phyloP scores from a whole-genome alignment of 2,888 invertebrate genomes.

The Galerucella pusilla region DNA sequence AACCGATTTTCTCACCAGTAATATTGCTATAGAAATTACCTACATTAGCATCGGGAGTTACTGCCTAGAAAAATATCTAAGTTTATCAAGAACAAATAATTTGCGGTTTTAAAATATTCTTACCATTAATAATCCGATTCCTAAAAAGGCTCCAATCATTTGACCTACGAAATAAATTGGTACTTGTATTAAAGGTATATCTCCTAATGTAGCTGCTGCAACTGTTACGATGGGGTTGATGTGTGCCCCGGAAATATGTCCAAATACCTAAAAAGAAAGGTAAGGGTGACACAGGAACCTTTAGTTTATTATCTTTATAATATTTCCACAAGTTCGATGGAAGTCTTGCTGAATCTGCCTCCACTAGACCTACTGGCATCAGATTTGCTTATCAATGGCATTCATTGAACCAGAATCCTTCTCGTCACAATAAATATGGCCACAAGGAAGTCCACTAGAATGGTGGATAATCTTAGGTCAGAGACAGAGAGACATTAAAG shows the following conservation, averaged over 20 bases:
- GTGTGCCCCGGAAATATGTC: constrained; percentile 81
- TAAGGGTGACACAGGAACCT: not conserved
- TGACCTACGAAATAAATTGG: constrained; percentile 75
- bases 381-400: no score
- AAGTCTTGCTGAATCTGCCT: no score
- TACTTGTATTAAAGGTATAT: constrained; percentile 68
- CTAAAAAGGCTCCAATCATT: constrained; percentile 74
- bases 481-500: no score
- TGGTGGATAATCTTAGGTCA: no score
- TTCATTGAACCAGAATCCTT: no score
- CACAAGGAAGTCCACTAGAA: no score
- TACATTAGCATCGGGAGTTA: constrained; percentile 51
- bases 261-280: constrained; percentile 71
- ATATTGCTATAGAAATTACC: constrained; percentile 37
- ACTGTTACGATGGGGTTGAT: constrained; percentile 82
- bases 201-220: constrained; percentile 74
- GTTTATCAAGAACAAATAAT: not conserved
- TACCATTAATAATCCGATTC: constrained; percentile 76
- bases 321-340: no score
- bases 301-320: not conserved
- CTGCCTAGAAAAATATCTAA: constrained; percentile 45
- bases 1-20: constrained; percentile 32
- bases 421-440: no score
- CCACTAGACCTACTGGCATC: no score
- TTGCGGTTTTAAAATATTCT: constrained; percentile 23